Base-by-base conservation (phyloP, 2,113 vertebrate species). In the Rhabdornis inornatus region DNA sequence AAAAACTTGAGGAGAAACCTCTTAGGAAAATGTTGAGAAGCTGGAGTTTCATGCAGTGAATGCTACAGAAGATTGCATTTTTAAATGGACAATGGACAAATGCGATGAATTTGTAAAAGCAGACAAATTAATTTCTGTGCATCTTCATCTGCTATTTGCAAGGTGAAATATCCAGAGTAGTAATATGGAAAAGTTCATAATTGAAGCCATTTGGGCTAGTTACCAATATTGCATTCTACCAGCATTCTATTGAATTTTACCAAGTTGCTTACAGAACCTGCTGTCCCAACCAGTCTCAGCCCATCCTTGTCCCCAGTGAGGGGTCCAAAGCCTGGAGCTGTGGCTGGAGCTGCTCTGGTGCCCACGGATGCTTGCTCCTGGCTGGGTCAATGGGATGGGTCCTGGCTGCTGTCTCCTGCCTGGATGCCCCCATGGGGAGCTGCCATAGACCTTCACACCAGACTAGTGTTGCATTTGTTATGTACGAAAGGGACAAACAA, bases 381-480 rank as follows among this genome's bases (percentile, higher is more conserved):
- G 7, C 37, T 85, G n/a, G 18, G 30, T 9, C 21, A 35, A 7
- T 25, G 42, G 31, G n/a, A 45, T 11, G 15, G 6, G 15, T 78
- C n/a, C 84, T 39, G 59, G 44, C 55, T 71, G 31, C 56, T 37
- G 31, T 22, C 14, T 52, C 28, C 15, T 55, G 24, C 15, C 24
- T 55, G 27, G 23, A 40, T 3, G 6, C 3, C 11, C 17, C 13
- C 23, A 11, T 37, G 7, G 20, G 13, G 18, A 72, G 2, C 8
- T 37, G 13, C 44, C 1, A 0, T 0, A 0, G 8, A 72, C 13
- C 25, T 1, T 1, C n/a, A 42, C 28, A 63, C 9, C 66, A 44
- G 13, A 52, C 7, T 13, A 7, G 9, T 40, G 39, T 35, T 45
- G 12, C 39, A 8, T 55, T 79, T 5, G 5, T 11, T 15, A 1